Percentiles rank a stretch among this genome's conserved stretches.
Conservation (phyloP, 2,113 vertebrate species). For the Cheilinus undulatus region DNA sequence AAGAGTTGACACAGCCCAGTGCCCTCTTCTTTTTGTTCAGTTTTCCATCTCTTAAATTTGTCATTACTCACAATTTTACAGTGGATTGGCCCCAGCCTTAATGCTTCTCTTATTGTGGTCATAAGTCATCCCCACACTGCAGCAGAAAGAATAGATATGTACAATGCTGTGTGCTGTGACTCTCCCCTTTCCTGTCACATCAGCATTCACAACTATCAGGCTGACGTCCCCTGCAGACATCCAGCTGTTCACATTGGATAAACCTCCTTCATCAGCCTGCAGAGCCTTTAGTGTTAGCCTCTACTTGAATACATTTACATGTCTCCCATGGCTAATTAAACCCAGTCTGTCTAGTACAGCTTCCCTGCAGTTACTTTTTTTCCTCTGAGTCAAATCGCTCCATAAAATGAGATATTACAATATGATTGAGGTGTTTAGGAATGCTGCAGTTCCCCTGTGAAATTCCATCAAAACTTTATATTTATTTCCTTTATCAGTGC, state of each 20-base stretch:
- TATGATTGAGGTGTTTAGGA: neutral
- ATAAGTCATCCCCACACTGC: neutral
- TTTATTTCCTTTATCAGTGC: neutral
- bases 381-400: neutral
- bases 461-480: neutral
- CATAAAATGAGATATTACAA: neutral
- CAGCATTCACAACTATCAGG: slow-evolving; percentile 42
- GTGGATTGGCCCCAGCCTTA: neutral
- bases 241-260: slow-evolving; percentile 51
- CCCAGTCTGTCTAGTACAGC: slow-evolving; percentile 18
- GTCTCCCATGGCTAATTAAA: slow-evolving; percentile 31
- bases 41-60: neutral
- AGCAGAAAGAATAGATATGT: neutral
- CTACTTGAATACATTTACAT: slow-evolving; percentile 28
- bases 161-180: neutral
- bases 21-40: neutral
- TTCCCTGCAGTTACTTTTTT: neutral
- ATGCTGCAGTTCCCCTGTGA: neutral
- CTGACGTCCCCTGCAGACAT: slow-evolving; percentile 50
- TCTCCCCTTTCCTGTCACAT: slow-evolving; percentile 51
- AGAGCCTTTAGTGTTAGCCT: slow-evolving; percentile 32
- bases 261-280: slow-evolving; percentile 44
- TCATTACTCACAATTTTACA: neutral
- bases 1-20: neutral
- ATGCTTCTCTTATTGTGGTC: neutral